A percentile compares a stretch with the other conserved stretches of the same genome.
Conservation (phyloP, 2,888 invertebrate species). For the Keiferia lycopersicella region DNA sequence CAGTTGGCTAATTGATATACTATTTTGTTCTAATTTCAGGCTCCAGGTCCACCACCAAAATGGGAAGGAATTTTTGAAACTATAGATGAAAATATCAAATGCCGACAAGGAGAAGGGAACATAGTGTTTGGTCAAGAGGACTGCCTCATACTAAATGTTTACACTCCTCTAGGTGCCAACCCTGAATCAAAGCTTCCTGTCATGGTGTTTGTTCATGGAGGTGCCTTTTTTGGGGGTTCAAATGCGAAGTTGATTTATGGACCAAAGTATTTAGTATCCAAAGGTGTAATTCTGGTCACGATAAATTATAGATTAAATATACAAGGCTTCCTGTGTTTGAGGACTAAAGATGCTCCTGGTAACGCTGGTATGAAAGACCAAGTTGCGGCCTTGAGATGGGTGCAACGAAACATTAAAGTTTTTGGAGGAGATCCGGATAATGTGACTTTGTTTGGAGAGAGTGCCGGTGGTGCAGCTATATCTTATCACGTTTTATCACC, state of each 20-base stretch:
- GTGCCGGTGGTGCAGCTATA: conserved; percentile 63
- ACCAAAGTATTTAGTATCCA: conserved; percentile 57
- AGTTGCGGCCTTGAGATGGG: conserved; percentile 63
- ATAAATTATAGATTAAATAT: conserved; percentile 68
- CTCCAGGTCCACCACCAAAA: conserved; percentile 57
- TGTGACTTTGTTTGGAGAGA: conserved; percentile 67
- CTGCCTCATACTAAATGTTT: conserved; percentile 62
- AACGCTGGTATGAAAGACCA: conserved; percentile 68
- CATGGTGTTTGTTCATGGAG: conserved; percentile 71
- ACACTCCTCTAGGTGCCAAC: conserved; percentile 49
- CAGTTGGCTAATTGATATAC: not conserved
- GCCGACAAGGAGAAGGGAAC: conserved; percentile 47
- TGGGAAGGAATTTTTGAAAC: conserved; percentile 65
- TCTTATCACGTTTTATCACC: conserved; percentile 63
- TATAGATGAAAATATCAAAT: conserved; percentile 55
- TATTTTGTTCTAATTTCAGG: conserved; percentile 45
- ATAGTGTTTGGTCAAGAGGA: conserved; percentile 50
- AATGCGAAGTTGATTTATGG: conserved; percentile 54
- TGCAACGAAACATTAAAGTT: conserved; percentile 54
- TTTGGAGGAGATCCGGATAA: conserved; percentile 66
- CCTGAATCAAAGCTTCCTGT: conserved; percentile 51
- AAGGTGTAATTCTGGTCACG: conserved; percentile 62
- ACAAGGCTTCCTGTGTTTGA: conserved; percentile 61
- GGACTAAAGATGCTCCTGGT: conserved; percentile 65
- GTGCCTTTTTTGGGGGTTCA: conserved; percentile 63